phyloP scores from a whole-genome alignment of 2,888 invertebrate genomes.

The Callinectes sapidus region DNA sequence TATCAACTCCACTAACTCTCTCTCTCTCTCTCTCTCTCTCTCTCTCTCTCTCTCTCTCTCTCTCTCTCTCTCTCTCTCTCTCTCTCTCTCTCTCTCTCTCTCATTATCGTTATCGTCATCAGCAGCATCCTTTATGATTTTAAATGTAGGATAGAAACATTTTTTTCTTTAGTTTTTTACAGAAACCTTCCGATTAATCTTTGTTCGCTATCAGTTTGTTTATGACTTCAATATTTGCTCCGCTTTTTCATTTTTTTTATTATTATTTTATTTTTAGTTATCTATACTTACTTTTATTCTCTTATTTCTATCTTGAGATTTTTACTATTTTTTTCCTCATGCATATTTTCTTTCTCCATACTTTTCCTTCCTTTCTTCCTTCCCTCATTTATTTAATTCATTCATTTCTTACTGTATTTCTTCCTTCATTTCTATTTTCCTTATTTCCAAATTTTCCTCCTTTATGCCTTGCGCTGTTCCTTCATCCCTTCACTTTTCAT shows the following conservation, averaged over 20 bases:
- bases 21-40: background rate
- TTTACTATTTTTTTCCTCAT: background rate
- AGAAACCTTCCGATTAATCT: too few species aligned
- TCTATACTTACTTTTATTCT: background rate
- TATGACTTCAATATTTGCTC: background rate
- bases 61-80: background rate
- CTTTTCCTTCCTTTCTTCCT: background rate
- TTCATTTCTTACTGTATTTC: background rate
- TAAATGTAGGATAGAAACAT: too few species aligned
- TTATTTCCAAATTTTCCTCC: background rate
- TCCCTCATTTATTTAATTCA: background rate
- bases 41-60: constrained; percentile 1
- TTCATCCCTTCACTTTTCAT: background rate
- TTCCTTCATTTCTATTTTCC: background rate
- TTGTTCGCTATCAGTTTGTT: too few species aligned
- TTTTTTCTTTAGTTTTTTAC: too few species aligned
- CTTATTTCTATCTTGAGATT: background rate
- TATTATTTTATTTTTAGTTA: background rate
- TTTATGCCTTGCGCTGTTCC: background rate
- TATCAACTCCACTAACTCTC: background rate
- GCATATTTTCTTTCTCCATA: background rate
- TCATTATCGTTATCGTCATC: too few species aligned
- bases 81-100: background rate
- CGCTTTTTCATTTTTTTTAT: background rate
- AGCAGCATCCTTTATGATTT: too few species aligned